Evolutionary conservation across 2,113 vertebrate species (phyloP).

Genomic region (Callopanchax toddi): DNA sequence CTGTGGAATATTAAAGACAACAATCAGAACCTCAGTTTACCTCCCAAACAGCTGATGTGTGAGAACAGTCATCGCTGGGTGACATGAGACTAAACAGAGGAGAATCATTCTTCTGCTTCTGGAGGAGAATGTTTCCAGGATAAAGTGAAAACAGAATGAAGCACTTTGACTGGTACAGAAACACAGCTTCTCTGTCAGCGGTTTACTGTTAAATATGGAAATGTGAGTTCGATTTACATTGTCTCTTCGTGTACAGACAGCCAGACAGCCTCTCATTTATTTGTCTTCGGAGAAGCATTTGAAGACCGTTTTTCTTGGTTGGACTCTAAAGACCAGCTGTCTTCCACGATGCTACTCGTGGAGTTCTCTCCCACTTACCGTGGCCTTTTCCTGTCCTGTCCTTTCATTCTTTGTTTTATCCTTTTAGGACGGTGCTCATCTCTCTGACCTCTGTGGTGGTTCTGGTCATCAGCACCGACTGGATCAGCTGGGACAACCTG

Average conservation of each 20-base stretch:
- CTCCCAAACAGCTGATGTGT: slow-evolving; percentile 36
- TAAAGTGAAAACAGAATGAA: slow-evolving; percentile 26
- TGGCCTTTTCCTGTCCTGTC: background rate
- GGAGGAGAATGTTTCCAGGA: slow-evolving; percentile 11
- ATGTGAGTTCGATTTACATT: slow-evolving; percentile 39
- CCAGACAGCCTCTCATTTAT: too few relatives aligned
- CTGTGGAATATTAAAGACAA: slow-evolving; percentile 43
- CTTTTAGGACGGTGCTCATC: slow-evolving; percentile 89
- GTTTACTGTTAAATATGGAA: slow-evolving; percentile 46
- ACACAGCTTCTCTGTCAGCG: background rate
- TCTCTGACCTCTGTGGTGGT: slow-evolving; percentile 95
- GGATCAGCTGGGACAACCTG: slow-evolving; percentile 99
- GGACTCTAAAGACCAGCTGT: too few relatives aligned
- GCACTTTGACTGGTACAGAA: slow-evolving; percentile 9
- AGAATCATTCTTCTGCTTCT: slow-evolving; percentile 33
- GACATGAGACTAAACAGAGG: slow-evolving; percentile 59
- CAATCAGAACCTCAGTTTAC: slow-evolving; percentile 32
- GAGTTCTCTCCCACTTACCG: background rate
- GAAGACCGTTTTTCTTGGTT: too few relatives aligned
- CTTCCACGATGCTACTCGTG: too few relatives aligned
- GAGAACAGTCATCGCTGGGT: slow-evolving; percentile 45
- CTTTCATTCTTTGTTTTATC: background rate
- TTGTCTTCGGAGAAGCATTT: too few relatives aligned
- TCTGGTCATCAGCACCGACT: slow-evolving; percentile 96
- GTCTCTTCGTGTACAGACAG: slow-evolving; percentile 27